phyloP scores from a whole-genome alignment of 2,888 invertebrate genomes.

The Apamea epomidion region DNA sequence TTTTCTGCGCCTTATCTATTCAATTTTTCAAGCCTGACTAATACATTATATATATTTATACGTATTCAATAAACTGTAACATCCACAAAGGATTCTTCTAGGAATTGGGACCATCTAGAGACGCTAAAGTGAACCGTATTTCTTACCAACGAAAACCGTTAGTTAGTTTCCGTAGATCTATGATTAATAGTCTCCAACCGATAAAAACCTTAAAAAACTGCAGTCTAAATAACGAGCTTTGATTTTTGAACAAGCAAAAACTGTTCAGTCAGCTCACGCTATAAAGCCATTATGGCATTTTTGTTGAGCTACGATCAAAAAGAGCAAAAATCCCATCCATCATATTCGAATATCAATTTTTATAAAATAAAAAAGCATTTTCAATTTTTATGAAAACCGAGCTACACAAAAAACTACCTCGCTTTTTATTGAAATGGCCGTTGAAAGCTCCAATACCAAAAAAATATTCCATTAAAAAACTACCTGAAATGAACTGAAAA shows the following conservation, averaged over 20 bases:
- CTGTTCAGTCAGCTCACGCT: constrained; percentile 5
- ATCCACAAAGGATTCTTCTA: neutral
- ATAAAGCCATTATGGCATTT: constrained; percentile 8
- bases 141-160: neutral
- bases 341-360: constrained; percentile 14
- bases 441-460: neutral
- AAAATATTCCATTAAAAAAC: neutral
- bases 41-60: neutral
- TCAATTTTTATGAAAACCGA: constrained; percentile 15
- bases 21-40: neutral
- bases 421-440: neutral
- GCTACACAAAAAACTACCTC: constrained; percentile 4
- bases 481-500: neutral
- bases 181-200: neutral
- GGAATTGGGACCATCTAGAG: no score
- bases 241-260: constrained; percentile 1
- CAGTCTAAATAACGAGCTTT: neutral
- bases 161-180: neutral
- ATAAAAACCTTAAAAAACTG: neutral
- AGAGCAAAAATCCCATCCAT: constrained; percentile 25
- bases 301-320: constrained; percentile 4
- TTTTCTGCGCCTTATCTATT: constrained; percentile 16
- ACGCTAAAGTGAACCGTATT: neutral
- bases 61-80: neutral
- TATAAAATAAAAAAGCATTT: constrained; percentile 10